phyloP scores from a whole-genome alignment of 2,888 invertebrate species.

The Leptura quadrifasciata region DNA sequence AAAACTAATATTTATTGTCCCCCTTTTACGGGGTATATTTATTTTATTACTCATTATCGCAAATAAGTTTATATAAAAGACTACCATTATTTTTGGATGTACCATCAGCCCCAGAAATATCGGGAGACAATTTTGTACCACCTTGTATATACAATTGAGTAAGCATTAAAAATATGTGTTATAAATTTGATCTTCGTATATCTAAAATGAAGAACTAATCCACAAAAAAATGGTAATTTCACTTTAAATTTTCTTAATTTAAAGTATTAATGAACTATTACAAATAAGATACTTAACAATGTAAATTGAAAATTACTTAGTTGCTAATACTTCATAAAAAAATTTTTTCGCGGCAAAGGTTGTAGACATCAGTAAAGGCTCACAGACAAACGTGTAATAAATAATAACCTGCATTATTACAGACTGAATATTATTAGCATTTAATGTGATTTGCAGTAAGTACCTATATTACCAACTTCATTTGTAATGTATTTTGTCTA shows the following conservation, averaged over 20 bases:
- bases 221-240: background rate
- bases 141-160: too few species aligned
- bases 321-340: slow-evolving; percentile 39
- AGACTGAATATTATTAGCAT: slow-evolving; percentile 43
- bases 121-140: too few species aligned
- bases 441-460: slow-evolving; percentile 41
- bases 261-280: slow-evolving; percentile 1
- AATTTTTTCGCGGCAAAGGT: slow-evolving; percentile 34
- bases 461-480: slow-evolving; percentile 6
- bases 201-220: background rate
- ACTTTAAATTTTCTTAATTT: background rate
- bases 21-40: too few species aligned
- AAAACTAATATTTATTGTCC: too few species aligned
- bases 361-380: slow-evolving; percentile 37
- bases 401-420: slow-evolving; percentile 42
- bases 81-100: too few species aligned
- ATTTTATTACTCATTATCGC: too few species aligned
- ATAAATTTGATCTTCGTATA: too few species aligned
- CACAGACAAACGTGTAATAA: slow-evolving; percentile 39
- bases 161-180: too few species aligned
- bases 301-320: slow-evolving; percentile 40
- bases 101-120: too few species aligned
- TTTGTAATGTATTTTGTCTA: slow-evolving; percentile 29
- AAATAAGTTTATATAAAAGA: too few species aligned
- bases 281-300: slow-evolving; percentile 30